Conservation (phyloP, 2,888 invertebrate genomes). For the Lymantria monacha region DNA sequence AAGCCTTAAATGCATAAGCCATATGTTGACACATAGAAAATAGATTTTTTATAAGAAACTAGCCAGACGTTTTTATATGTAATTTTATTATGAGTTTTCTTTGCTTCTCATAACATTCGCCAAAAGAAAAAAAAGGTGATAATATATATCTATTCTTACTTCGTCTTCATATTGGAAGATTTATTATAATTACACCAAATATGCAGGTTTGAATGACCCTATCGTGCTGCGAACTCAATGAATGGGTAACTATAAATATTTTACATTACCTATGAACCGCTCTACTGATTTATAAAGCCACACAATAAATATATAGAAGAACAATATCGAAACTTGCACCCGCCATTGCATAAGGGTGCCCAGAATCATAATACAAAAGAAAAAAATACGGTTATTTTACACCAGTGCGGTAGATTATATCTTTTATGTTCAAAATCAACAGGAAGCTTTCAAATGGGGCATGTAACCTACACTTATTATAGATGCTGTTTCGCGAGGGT, state of each 20-base stretch:
- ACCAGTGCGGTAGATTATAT: conserved; percentile 81
- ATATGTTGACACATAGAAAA: no score
- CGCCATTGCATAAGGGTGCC: conserved; percentile 60
- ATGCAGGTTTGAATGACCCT: background rate
- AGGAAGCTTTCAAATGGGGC: conserved; percentile 81
- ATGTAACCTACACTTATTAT: conserved; percentile 81
- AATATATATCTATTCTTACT: no score
- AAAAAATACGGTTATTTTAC: conserved; percentile 79
- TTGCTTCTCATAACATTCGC: no score
- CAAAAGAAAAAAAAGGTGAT: no score
- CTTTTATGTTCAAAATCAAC: conserved; percentile 80
- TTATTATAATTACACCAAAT: background rate
- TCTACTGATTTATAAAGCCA: conserved; percentile 45
- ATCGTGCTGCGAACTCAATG: background rate
- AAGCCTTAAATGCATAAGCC: no score
- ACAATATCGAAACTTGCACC: conserved; percentile 58
- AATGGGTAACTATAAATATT: background rate
- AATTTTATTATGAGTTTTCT: no score
- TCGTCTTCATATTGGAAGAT: background rate
- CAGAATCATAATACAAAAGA: conserved; percentile 74
- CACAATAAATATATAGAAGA: conserved; percentile 48
- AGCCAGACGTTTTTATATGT: no score
- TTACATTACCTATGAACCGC: conserved; percentile 21
- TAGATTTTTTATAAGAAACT: no score
- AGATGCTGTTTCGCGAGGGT: conserved; percentile 70